These are phyloP conservation scores for Macropodus opercularis DNA, from an alignment of 2,797 vertebrate species.

Conservation along the genomic window DNA sequence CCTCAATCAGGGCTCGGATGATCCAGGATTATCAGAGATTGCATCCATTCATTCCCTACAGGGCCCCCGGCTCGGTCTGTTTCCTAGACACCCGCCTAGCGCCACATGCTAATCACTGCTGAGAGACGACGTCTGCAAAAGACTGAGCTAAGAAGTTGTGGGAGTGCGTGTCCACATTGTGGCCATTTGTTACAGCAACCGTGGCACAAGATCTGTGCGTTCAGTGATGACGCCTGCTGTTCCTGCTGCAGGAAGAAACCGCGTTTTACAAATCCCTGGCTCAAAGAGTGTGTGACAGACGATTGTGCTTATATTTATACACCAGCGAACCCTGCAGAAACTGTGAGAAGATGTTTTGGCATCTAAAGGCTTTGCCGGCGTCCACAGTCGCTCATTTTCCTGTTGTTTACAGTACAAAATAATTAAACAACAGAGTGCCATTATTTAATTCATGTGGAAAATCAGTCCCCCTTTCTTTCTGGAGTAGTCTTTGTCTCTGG, in stretches of 20 bases:
- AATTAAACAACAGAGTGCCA: constrained; percentile 50
- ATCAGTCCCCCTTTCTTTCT: constrained; percentile 44
- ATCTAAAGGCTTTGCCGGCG: background rate
- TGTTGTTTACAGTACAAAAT: constrained; percentile 49
- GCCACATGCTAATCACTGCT: constrained; percentile 58
- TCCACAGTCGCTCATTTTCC: constrained; percentile 41
- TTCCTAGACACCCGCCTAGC: constrained; percentile 51
- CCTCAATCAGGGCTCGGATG: constrained; percentile 71
- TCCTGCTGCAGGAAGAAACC: background rate
- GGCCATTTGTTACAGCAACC: background rate
- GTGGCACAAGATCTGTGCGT: background rate
- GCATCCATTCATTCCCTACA: constrained; percentile 58
- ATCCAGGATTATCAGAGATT: constrained; percentile 70
- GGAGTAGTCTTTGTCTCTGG: constrained; percentile 62
- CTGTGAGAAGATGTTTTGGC: background rate
- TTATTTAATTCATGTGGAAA: constrained; percentile 70
- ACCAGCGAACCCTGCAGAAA: background rate
- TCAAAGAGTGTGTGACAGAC: constrained; percentile 15
- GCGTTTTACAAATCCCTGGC: constrained; percentile 20
- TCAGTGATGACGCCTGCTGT: background rate
- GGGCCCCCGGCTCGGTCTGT: constrained; percentile 37
- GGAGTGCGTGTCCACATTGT: constrained; percentile 1
- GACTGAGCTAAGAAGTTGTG: constrained; percentile 8
- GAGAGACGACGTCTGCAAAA: constrained; percentile 42
- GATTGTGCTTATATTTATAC: background rate